Percentiles rank a stretch among this genome's conserved stretches.
Evolutionary conservation across 2,113 vertebrate genomes (phyloP).

Genomic region (Mustela lutreola): DNA sequence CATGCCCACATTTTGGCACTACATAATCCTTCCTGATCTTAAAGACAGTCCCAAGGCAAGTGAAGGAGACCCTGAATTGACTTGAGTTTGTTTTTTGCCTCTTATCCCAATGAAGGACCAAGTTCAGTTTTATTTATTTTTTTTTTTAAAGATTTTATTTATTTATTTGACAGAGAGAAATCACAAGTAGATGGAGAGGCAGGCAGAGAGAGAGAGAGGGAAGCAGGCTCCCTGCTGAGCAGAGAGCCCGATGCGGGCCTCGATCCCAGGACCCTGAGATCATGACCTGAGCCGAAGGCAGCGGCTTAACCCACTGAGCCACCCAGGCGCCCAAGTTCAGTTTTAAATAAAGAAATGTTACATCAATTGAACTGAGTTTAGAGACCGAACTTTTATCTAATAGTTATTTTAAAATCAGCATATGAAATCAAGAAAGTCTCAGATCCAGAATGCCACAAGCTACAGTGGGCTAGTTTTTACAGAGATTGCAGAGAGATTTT

Average conservation of each 20-base stretch:
- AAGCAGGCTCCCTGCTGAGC: too few relatives aligned
- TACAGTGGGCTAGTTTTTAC: neutral
- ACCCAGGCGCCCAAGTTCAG: constrained; percentile 28
- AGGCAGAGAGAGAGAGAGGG: too few relatives aligned
- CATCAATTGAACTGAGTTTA: neutral
- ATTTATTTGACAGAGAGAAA: too few relatives aligned
- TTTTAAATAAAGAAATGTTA: constrained; percentile 9
- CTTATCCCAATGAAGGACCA: constrained; percentile 12
- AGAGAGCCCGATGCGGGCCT: too few relatives aligned
- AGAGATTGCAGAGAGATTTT: neutral
- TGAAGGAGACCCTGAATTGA: neutral
- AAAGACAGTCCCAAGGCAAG: neutral
- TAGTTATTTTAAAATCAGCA: constrained; percentile 27
- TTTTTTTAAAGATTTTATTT: too few relatives aligned
- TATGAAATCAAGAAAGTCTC: neutral
- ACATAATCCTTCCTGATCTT: neutral
- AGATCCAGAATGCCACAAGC: neutral
- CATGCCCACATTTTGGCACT: neutral
- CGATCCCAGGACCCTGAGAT: too few relatives aligned
- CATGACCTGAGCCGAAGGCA: too few relatives aligned
- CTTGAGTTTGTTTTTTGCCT: neutral
- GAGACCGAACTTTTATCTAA: constrained; percentile 18
- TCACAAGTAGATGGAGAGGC: too few relatives aligned
- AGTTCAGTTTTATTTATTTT: constrained; percentile 49
- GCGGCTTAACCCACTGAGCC: too few relatives aligned